These are phyloP conservation scores for Pluvialis apricaria DNA, from an alignment of 2,113 vertebrate species.

Conservation along the genomic window DNA sequence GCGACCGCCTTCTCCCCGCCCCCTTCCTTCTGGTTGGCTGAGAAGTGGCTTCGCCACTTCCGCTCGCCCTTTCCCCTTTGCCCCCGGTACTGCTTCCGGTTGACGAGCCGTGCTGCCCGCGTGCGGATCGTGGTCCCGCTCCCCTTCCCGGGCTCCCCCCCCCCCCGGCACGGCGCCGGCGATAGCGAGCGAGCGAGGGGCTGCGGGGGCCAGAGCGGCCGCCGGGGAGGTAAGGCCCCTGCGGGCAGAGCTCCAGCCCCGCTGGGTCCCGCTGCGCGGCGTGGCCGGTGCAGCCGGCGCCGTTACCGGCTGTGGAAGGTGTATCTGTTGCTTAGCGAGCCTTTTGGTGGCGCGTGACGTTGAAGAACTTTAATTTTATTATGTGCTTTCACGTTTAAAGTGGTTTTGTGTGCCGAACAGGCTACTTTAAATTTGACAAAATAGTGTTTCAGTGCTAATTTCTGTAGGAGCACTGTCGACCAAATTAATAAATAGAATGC, in stretches of 20 bases:
- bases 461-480: neutral
- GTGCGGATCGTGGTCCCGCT: neutral
- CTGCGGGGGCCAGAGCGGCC: neutral
- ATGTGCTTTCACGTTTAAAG: accelerated
- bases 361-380: accelerated
- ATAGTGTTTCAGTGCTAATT: accelerated
- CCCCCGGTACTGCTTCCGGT: accelerated
- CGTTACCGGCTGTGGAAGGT: accelerated
- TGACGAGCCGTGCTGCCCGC: accelerated
- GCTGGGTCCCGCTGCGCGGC: no score
- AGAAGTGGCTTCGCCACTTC: accelerated
- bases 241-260: neutral
- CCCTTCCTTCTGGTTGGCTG: neutral
- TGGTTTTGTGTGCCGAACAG: accelerated
- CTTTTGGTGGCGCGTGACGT: accelerated
- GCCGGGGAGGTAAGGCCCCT: neutral
- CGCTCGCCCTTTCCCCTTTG: neutral
- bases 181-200: neutral
- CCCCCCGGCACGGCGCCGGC: neutral
- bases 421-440: accelerated
- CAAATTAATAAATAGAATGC: accelerated
- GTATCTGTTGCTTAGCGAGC: neutral
- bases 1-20: accelerated
- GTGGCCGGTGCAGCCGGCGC: neutral
- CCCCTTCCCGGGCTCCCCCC: neutral